Percentiles rank a stretch among this genome's conserved stretches.
Conservation (phyloP, 2,797 vertebrate species). For the Calcarius lapponicus region DNA sequence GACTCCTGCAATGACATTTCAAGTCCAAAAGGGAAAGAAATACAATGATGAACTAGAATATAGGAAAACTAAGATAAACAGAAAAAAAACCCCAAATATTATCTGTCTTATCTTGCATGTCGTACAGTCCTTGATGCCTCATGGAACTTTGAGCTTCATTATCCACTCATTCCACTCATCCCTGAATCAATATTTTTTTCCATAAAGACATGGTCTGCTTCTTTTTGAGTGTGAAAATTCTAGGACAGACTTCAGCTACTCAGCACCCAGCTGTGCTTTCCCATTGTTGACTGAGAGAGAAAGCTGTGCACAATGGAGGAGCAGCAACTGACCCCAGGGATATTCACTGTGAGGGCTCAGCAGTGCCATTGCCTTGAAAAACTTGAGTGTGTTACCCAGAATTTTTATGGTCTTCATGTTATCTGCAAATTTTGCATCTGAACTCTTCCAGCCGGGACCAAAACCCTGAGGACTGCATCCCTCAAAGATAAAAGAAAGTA, state of each 20-base stretch:
- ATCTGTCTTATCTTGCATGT: not conserved
- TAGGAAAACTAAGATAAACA: not conserved
- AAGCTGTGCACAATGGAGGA: not conserved
- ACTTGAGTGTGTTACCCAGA: not conserved
- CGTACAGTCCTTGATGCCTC: not conserved
- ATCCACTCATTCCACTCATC: not conserved
- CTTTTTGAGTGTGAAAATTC: not conserved
- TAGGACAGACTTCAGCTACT: not conserved
- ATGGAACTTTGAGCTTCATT: not conserved
- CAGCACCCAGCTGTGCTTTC: not conserved
- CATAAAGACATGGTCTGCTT: not conserved
- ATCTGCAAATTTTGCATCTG: not conserved
- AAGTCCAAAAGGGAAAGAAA: not conserved
- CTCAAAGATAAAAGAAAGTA: not conserved
- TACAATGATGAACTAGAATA: not conserved
- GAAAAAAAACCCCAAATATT: rapidly evolving
- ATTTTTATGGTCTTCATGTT: not conserved
- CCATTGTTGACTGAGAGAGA: not conserved
- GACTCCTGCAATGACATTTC: not conserved
- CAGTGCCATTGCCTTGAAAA: not conserved
- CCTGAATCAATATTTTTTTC: not conserved
- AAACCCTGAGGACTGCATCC: not conserved
- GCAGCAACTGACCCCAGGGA: not conserved
- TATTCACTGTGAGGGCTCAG: not conserved
- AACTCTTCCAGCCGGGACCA: not conserved